These are phyloP conservation scores for Hemibates koningsi DNA, from an alignment of 2,113 vertebrate genomes.

Conservation along the genomic window DNA sequence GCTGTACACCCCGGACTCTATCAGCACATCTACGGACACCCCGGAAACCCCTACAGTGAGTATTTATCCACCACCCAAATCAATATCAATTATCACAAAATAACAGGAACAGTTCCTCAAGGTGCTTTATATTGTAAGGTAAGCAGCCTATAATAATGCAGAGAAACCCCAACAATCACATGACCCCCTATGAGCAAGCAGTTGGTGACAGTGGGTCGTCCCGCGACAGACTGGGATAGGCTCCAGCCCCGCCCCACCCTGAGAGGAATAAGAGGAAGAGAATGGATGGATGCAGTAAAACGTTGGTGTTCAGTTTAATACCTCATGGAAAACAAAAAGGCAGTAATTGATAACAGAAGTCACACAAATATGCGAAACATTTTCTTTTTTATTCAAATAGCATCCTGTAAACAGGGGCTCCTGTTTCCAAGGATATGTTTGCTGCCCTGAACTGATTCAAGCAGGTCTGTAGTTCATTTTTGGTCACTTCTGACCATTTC, in stretches of 20 bases:
- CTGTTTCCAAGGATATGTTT: neutral
- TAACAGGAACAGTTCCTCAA: neutral
- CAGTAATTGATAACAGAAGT: neutral
- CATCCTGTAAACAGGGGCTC: neutral
- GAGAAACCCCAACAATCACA: neutral
- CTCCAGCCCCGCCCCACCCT: neutral
- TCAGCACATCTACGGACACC: conserved; percentile 86
- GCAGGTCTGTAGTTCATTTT: neutral
- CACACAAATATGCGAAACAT: neutral
- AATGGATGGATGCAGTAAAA: neutral
- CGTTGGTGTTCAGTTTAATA: neutral
- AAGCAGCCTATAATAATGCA: neutral
- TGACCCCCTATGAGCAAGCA: neutral
- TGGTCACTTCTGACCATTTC: neutral
- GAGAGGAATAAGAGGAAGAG: neutral
- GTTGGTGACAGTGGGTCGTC: neutral
- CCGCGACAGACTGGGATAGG: neutral
- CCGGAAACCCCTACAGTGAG: conserved; percentile 77
- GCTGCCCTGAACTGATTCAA: neutral
- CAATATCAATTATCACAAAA: neutral
- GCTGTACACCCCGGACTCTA: conserved; percentile 79
- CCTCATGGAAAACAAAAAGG: neutral
- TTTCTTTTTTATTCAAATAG: neutral
- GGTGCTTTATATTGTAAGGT: neutral
- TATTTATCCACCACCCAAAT: neutral